Percentiles rank a stretch among this genome's conserved stretches.
phyloP scores from a whole-genome alignment of 2,888 invertebrate species.

The Nowickia ferox region DNA sequence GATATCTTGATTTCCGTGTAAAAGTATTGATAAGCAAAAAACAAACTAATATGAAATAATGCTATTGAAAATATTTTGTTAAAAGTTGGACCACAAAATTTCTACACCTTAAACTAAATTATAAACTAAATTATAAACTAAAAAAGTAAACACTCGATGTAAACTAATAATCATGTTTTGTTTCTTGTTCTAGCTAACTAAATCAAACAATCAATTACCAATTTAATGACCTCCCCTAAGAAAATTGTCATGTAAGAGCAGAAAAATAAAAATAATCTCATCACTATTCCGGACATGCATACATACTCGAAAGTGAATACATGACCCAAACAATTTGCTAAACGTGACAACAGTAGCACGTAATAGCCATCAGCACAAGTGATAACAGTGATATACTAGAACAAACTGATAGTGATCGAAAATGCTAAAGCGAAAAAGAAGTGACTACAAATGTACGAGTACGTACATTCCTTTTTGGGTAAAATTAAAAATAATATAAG shows the following conservation, averaged over 20 bases:
- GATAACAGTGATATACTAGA: slow-evolving; percentile 52
- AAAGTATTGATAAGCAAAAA: too few species aligned
- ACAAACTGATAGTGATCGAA: slow-evolving; percentile 43
- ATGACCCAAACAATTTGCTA: background rate
- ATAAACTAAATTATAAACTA: background rate
- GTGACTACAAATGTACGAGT: too few species aligned
- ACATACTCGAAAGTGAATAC: slow-evolving; percentile 10
- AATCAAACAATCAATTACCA: slow-evolving; percentile 60
- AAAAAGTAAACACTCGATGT: background rate
- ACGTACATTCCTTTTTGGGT: background rate
- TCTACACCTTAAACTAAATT: background rate
- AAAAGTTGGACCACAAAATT: too few species aligned
- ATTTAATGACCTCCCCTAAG: slow-evolving; percentile 63
- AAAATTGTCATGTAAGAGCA: slow-evolving; percentile 5
- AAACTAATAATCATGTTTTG: slow-evolving; percentile 2
- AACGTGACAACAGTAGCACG: slow-evolving; percentile 54
- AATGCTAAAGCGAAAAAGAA: background rate
- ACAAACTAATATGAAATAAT: too few species aligned
- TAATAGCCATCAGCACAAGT: slow-evolving; percentile 33
- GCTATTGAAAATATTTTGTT: too few species aligned
- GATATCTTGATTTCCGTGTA: too few species aligned
- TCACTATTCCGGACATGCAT: slow-evolving; percentile 63
- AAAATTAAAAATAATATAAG: slow-evolving; percentile 49
- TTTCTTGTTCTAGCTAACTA: too few species aligned
- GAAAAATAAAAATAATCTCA: slow-evolving; percentile 24